Percentiles rank a stretch among this genome's conserved stretches.
Evolutionary conservation across 2,113 vertebrate genomes (phyloP).

Genomic region (Accipiter cooperii): DNA sequence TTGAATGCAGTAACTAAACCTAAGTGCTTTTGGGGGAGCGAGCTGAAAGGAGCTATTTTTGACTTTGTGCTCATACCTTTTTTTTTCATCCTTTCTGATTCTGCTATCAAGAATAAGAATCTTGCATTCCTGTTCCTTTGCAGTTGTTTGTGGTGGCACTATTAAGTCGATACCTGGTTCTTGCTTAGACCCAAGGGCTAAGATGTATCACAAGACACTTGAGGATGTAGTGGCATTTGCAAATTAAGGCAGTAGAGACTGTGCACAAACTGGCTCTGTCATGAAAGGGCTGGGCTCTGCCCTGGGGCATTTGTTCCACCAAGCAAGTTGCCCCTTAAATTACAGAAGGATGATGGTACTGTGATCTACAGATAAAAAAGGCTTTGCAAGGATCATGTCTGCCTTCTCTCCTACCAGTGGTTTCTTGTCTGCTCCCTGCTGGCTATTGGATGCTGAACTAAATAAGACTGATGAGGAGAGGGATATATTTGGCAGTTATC

Average conservation of each 20-base stretch:
- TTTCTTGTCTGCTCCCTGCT: background rate
- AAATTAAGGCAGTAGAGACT: background rate
- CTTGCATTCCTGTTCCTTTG: background rate
- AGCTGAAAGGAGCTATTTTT: slow-evolving; percentile 19
- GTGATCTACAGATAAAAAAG: slow-evolving; percentile 25
- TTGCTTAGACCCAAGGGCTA: background rate
- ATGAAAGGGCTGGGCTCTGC: background rate
- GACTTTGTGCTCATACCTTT: background rate
- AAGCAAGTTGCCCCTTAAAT: background rate
- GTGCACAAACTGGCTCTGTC: background rate
- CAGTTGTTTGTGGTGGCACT: background rate
- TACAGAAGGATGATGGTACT: background rate
- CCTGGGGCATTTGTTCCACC: background rate
- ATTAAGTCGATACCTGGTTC: background rate
- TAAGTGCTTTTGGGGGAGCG: background rate
- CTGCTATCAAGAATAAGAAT: background rate
- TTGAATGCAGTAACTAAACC: slow-evolving; percentile 19
- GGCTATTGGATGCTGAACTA: background rate
- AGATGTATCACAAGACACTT: background rate
- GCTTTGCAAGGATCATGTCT: background rate
- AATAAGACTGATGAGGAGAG: background rate
- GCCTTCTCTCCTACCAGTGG: background rate
- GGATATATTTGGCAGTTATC: background rate
- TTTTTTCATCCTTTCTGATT: background rate
- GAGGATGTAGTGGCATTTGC: background rate